A percentile compares a stretch with the other conserved stretches of the same genome.
Evolutionary conservation across 2,113 vertebrate genomes (phyloP).

Genomic region (cat (Felis catus)): F.catus_Fca126_mat1.0 CM031413.1:112623001-112623500

Average conservation of each 20-base stretch:
- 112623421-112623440: not conserved
- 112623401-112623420: not conserved
- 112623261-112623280: not conserved
- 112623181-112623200: not conserved
- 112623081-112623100: not conserved
- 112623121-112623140: conserved; percentile 9
- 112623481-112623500: not conserved
- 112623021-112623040: conserved; percentile 6
- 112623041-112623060: not conserved
- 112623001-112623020: conserved; percentile 13
- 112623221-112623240: not conserved
- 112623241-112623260: not conserved
- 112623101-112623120: not conserved
- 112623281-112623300: not conserved
- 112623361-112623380: not conserved
- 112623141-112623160: not conserved
- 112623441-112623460: not conserved
- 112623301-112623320: not conserved
- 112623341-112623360: not conserved
- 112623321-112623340: not conserved
- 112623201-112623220: not conserved
- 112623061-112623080: conserved; percentile 14
- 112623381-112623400: not conserved
- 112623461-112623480: not conserved
- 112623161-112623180: not conserved